These are phyloP conservation scores for Plutomurus gul DNA, from an alignment of 1,140 invertebrate species.

Conservation along the genomic window DNA sequence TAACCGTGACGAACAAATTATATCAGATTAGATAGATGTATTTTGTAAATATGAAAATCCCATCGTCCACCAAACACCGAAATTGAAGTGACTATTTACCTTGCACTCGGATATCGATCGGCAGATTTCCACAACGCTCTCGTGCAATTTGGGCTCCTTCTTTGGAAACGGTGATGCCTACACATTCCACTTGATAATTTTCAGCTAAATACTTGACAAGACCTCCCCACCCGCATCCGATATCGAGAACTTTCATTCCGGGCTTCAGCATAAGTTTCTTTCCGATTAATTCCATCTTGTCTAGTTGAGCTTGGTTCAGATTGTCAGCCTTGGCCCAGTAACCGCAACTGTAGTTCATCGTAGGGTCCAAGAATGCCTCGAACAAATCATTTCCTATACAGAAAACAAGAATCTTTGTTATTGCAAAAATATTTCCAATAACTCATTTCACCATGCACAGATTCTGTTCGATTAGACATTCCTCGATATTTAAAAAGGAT, in stretches of 20 bases:
- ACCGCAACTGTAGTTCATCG: slow-evolving; percentile 41
- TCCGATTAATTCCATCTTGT: slow-evolving; percentile 55
- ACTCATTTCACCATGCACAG: not conserved
- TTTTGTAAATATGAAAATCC: no score
- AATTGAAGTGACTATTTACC: no score
- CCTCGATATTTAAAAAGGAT: no score
- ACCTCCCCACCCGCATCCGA: slow-evolving; percentile 56
- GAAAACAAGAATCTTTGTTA: not conserved
- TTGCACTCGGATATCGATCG: slow-evolving; percentile 39
- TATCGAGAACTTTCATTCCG: slow-evolving; percentile 55
- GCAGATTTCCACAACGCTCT: slow-evolving; percentile 35
- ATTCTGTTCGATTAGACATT: no score
- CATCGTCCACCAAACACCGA: no score
- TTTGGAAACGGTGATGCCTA: slow-evolving; percentile 46
- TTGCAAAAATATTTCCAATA: not conserved
- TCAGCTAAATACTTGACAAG: slow-evolving; percentile 44
- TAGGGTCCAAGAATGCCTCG: slow-evolving; percentile 28
- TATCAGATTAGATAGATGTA: no score
- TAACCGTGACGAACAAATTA: no score
- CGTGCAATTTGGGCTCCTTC: slow-evolving; percentile 39
- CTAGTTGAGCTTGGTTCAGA: slow-evolving; percentile 52
- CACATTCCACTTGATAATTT: slow-evolving; percentile 41
- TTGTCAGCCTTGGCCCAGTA: slow-evolving; percentile 35
- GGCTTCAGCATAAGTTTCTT: slow-evolving; percentile 54
- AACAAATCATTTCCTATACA: slow-evolving; percentile 9